phyloP scores from a whole-genome alignment of 2,113 vertebrate species.

The Rostratula benghalensis region DNA sequence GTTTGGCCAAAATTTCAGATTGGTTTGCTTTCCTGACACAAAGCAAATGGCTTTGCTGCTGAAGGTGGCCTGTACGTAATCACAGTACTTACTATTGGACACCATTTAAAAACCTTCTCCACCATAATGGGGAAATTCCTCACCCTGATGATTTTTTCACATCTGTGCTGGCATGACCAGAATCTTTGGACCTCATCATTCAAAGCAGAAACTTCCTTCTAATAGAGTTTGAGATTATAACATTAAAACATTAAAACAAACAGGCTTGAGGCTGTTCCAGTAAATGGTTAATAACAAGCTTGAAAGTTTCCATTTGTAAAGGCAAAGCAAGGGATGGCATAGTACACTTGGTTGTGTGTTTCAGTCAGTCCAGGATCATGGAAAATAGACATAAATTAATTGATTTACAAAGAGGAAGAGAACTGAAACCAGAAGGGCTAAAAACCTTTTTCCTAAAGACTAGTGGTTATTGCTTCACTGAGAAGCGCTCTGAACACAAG shows the following conservation, averaged over 20 bases:
- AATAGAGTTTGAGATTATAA: not conserved
- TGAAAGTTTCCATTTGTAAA: not conserved
- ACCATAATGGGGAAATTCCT: not conserved
- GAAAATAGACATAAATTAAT: slow-evolving; percentile 17
- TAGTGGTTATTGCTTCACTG: slow-evolving; percentile 32
- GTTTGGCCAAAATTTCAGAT: not conserved
- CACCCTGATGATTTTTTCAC: not conserved
- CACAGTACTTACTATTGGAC: not conserved
- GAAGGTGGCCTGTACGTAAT: not conserved
- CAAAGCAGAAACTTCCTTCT: not conserved
- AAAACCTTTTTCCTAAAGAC: slow-evolving; percentile 7
- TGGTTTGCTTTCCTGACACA: not conserved
- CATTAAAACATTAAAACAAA: not conserved
- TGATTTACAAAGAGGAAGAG: slow-evolving; percentile 49
- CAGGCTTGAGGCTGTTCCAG: not conserved
- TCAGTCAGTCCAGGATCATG: slow-evolving; percentile 24
- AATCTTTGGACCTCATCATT: not conserved
- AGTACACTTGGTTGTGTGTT: not conserved
- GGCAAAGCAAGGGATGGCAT: slow-evolving; percentile 4
- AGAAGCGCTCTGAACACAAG: slow-evolving; percentile 22
- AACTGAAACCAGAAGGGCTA: slow-evolving; percentile 43
- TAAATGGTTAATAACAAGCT: not conserved
- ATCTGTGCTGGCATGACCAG: not conserved
- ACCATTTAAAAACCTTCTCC: not conserved
- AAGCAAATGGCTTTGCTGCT: not conserved